Evolutionary conservation across 2,888 invertebrate genomes (phyloP), one percentile per base, ranked within the genome.

Genomic region (Archaeoteleia sp.): DNA sequence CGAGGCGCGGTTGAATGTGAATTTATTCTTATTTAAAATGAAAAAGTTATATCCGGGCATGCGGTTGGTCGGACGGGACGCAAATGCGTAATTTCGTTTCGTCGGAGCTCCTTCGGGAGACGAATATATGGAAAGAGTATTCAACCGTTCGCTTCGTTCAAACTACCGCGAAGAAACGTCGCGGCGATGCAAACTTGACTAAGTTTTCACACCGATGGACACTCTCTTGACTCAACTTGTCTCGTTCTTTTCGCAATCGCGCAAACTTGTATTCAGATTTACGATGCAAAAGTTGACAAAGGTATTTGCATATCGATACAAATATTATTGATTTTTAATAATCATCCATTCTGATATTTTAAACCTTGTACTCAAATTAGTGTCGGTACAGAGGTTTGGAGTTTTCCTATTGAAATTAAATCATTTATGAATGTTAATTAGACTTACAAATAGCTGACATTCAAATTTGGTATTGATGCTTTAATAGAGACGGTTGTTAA

Each of bases 1-100:
- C 65, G 53, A 49, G 34, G 66, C 34, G 57, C 62, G 60, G 67
- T 39, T 48, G 74, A 76, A 80, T 78, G 74, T 76, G 74, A 81
- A 80, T 81, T 76, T 78, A 81, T 80, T 80, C 75, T 79, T 78
- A 79, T 78, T 80, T 79, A 78, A 80, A 77, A 78, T 79, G 74
- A 69, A 79, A 77, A 81, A 80, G 77, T 81, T 82, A 73, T 74
- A 71, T 54, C 46, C 61, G 53, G 55, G 34, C 27, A 29, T 42
- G 10, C 43, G 43, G 29, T 37, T 32, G 58, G 43, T 15, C 23
- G 34, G 20, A 5, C 39, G 12, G 54, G 39, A 37, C 70, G 74
- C 73, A 75, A 80, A 78, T 75, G 75, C 73, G 76, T 80, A 79
- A 81, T 79, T 78, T 76, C 76, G 73, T 80, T 80, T 77, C 67